A percentile compares a stretch with the other conserved stretches of the same genome.
Conservation (phyloP, 2,113 vertebrate species). For the Saccopteryx leptura region DNA sequence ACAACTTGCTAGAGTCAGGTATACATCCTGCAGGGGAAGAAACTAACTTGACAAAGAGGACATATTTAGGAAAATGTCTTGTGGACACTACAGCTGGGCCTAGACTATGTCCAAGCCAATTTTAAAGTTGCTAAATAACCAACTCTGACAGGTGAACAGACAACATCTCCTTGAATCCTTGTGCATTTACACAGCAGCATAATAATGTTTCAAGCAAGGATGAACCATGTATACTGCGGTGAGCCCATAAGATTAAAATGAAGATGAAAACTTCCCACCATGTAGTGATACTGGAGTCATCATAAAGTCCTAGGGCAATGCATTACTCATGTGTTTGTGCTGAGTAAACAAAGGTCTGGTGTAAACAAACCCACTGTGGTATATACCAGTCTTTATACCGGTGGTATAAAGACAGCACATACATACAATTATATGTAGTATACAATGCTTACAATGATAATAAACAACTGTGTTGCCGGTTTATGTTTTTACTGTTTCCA, state of each 20-base stretch:
- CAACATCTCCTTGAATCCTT: background rate
- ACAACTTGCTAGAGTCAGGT: background rate
- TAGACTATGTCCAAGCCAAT: constrained; percentile 40
- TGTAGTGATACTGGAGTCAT: background rate
- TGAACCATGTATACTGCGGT: background rate
- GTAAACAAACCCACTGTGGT: background rate
- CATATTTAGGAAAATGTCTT: background rate
- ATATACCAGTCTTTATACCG: too few relatives aligned
- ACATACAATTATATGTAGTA: background rate
- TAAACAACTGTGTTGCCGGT: background rate
- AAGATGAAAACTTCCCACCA: background rate
- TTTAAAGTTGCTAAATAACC: constrained; percentile 43
- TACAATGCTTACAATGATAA: background rate
- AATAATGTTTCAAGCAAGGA: background rate
- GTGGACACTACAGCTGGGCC: background rate
- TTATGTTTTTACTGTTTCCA: background rate
- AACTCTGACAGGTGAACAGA: background rate
- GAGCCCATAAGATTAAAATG: background rate
- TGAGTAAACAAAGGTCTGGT: background rate
- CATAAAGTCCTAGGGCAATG: background rate
- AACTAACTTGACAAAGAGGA: background rate
- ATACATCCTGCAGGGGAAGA: background rate
- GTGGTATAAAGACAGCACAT: background rate
- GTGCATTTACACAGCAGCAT: background rate
- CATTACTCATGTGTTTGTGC: background rate